phyloP scores from a whole-genome alignment of 2,797 vertebrate species.

The Gambusia yucatana region DNA sequence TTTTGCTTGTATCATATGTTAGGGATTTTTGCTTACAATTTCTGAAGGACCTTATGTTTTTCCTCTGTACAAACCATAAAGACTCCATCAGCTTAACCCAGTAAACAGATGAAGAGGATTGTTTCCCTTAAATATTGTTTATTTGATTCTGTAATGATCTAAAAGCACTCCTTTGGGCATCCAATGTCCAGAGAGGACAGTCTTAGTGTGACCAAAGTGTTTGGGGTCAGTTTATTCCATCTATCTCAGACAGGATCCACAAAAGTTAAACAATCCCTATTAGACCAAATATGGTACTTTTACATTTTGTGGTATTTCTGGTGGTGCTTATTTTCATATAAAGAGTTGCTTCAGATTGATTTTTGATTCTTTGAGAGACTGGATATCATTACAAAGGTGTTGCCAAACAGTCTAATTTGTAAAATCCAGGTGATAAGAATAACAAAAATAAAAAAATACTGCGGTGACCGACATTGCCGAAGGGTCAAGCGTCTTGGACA shows the following conservation, averaged over 20 bases:
- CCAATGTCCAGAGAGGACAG: not conserved
- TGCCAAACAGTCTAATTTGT: not conserved
- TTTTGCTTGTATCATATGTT: not conserved
- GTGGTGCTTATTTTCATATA: not conserved
- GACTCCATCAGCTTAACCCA: not conserved
- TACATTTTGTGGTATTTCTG: not conserved
- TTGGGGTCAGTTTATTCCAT: not conserved
- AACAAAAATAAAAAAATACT: not conserved
- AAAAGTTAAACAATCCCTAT: not conserved
- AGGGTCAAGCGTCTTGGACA: constrained; percentile 22
- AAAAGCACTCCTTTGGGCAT: not conserved
- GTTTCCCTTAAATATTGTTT: not conserved
- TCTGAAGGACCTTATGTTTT: not conserved
- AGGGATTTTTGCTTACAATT: not conserved
- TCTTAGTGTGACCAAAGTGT: not conserved
- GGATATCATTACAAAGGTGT: not conserved
- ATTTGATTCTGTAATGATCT: not conserved
- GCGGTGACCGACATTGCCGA: not conserved
- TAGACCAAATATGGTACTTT: not conserved
- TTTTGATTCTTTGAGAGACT: not conserved
- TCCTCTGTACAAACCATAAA: not conserved
- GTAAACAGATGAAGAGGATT: not conserved
- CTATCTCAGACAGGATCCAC: not conserved
- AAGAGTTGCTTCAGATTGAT: not conserved
- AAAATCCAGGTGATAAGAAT: not conserved